Evolutionary conservation across 2,888 invertebrate species (phyloP).

Genomic region (Trichopoda pennipes): DNA sequence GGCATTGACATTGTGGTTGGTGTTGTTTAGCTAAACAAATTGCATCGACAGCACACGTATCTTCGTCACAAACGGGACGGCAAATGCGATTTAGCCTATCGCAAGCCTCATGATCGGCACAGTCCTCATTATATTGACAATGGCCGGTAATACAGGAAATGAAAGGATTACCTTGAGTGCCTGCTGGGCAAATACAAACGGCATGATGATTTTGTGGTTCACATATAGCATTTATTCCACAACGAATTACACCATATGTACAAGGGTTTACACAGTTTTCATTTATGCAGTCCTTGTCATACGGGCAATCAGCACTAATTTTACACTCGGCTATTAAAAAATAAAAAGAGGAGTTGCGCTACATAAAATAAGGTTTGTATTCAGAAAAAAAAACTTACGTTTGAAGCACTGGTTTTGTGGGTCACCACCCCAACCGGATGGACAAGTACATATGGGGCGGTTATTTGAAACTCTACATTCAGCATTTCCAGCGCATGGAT

Average conservation of each 20-base stretch:
- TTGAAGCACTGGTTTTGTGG: conserved; percentile 92
- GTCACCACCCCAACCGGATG: conserved; percentile 92
- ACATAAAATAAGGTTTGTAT: background rate
- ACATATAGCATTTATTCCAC: conserved; percentile 91
- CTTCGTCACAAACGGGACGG: conserved; percentile 90
- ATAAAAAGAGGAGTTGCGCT: background rate
- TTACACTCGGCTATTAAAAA: conserved; percentile 87
- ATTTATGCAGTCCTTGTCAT: conserved; percentile 90
- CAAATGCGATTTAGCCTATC: conserved; percentile 91
- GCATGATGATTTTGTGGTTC: conserved; percentile 88
- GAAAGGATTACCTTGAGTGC: conserved; percentile 91
- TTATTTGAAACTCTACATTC: conserved; percentile 89
- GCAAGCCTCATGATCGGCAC: conserved; percentile 91
- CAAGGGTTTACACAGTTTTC: conserved; percentile 92
- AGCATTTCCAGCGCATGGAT: conserved; percentile 91
- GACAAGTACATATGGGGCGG: conserved; percentile 91
- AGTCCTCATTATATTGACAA: conserved; percentile 94
- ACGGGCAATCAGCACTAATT: conserved; percentile 90
- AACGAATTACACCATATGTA: conserved; percentile 84
- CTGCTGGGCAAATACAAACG: conserved; percentile 91
- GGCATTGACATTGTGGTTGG: conserved; percentile 89
- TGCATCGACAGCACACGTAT: conserved; percentile 89
- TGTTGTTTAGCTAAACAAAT: conserved; percentile 88
- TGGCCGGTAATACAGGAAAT: conserved; percentile 90
- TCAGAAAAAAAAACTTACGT: conserved; percentile 83